Conservation (phyloP, 2,888 invertebrate species). For the Phortica magna region DNA sequence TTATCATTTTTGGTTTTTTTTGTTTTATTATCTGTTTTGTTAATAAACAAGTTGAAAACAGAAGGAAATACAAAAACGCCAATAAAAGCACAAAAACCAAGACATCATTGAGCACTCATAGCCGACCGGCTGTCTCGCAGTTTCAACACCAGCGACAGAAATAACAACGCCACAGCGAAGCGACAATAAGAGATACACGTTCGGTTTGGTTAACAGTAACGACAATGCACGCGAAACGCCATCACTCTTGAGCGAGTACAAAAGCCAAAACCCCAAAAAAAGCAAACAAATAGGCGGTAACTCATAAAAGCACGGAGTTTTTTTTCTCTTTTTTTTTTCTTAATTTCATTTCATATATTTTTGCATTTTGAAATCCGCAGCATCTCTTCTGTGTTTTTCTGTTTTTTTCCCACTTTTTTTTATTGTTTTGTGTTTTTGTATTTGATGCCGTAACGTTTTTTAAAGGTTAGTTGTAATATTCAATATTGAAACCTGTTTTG, state of each 20-base stretch:
- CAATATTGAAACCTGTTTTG: constrained; percentile 53
- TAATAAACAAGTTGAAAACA: not conserved
- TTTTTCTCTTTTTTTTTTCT: not conserved
- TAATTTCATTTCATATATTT: constrained; percentile 14
- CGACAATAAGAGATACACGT: not conserved
- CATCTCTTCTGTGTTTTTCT: not conserved
- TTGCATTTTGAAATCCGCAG: constrained; percentile 26
- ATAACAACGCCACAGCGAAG: not conserved
- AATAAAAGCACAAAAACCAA: constrained; percentile 8
- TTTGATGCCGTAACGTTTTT: constrained; percentile 40
- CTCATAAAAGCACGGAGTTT: not conserved
- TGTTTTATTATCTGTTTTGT: not conserved
- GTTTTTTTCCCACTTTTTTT: not conserved
- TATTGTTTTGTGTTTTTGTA: constrained; percentile 30
- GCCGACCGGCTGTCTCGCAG: not conserved
- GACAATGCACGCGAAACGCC: not conserved
- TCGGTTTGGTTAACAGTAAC: not conserved
- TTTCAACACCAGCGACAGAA: constrained; percentile 16
- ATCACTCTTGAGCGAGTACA: not conserved
- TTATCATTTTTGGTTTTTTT: not conserved
- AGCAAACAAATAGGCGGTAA: constrained; percentile 7
- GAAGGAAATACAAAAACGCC: not conserved
- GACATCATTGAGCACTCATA: not conserved
- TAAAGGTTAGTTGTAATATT: constrained; percentile 56
- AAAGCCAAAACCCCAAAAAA: constrained; percentile 10